Evolutionary conservation across 2,888 invertebrate species (phyloP).

Genomic region (Drosophila hamatofila): DNA sequence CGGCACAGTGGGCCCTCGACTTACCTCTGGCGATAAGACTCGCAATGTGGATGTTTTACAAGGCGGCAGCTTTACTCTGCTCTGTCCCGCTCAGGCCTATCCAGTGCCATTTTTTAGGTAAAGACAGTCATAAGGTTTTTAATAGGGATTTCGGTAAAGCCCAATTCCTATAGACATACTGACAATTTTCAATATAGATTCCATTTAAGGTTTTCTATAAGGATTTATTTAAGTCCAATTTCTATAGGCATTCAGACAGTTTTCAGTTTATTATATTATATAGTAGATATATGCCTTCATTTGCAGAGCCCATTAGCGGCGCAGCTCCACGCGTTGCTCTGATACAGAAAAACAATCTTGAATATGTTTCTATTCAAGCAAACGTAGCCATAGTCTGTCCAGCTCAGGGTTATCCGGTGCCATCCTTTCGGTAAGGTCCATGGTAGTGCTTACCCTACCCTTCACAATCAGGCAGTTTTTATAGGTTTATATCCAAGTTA

Average conservation of each 20-base stretch:
- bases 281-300: background rate
- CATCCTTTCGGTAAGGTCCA: constrained; percentile 86
- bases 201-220: too few relatives aligned
- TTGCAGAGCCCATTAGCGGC: constrained; percentile 89
- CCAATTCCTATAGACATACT: too few relatives aligned
- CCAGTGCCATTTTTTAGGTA: constrained; percentile 90
- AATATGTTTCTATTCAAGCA: constrained; percentile 84
- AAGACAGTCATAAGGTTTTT: too few relatives aligned
- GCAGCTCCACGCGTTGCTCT: constrained; percentile 89
- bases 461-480: constrained; percentile 45
- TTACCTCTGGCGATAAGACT: constrained; percentile 89
- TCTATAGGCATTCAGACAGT: constrained; percentile 43
- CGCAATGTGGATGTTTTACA: constrained; percentile 75
- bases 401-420: constrained; percentile 87
- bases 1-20: constrained; percentile 86
- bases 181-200: too few relatives aligned
- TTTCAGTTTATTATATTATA: constrained; percentile 3
- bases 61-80: constrained; percentile 83
- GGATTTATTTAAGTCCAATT: too few relatives aligned
- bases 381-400: constrained; percentile 84
- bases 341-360: constrained; percentile 83
- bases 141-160: too few relatives aligned
- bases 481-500: background rate
- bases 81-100: constrained; percentile 89
- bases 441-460: background rate